These are phyloP conservation scores for Alentia gelatinosa DNA, from an alignment of 2,888 invertebrate genomes.

Conservation along the genomic window DNA sequence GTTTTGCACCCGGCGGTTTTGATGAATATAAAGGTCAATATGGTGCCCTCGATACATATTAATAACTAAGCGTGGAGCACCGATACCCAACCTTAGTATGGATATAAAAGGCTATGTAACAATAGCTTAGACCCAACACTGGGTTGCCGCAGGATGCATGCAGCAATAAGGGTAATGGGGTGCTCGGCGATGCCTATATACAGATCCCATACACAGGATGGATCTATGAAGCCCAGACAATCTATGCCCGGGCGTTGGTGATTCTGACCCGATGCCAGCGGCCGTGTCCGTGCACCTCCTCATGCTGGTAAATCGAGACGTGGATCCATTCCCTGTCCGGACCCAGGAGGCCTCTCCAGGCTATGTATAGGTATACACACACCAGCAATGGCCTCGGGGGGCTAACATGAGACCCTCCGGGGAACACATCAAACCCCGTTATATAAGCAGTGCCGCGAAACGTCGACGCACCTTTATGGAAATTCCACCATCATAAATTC, in stretches of 20 bases:
- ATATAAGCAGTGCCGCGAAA: neutral
- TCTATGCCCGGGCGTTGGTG: neutral
- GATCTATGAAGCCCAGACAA: neutral
- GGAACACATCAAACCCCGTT: neutral
- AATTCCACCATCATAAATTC: constrained; percentile 8
- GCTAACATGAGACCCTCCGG: no score
- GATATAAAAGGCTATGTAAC: no score
- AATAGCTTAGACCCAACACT: no score
- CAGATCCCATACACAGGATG: neutral
- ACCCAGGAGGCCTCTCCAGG: neutral
- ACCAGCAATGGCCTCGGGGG: neutral
- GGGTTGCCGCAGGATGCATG: neutral
- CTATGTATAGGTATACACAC: neutral
- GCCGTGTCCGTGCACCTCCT: neutral
- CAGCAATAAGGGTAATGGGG: neutral
- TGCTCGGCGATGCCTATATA: neutral
- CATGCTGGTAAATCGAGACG: neutral
- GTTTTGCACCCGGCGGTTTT: no score
- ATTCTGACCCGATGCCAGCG: neutral
- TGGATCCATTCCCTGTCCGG: neutral
- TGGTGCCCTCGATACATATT: no score
- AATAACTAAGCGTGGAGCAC: no score
- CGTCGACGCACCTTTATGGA: neutral
- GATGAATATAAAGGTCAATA: no score
- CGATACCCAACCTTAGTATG: no score